These are phyloP conservation scores for Carcina quercana DNA, from an alignment of 2,888 invertebrate species.

Conservation along the genomic window DNA sequence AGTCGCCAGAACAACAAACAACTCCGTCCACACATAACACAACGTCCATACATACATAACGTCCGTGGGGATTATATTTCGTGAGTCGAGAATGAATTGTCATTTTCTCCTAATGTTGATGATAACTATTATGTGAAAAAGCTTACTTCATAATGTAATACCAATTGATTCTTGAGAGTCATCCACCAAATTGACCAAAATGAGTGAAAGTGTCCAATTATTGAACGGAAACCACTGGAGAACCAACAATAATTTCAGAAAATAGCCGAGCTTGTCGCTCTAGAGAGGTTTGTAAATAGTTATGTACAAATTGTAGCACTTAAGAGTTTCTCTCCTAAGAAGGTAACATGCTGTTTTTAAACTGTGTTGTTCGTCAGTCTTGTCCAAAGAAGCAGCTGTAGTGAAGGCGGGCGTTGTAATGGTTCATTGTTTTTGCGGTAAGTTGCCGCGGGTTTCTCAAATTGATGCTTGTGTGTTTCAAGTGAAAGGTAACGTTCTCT, in stretches of 20 bases:
- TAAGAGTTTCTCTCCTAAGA: slow-evolving; percentile 2
- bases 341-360: too few species aligned
- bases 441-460: slow-evolving; percentile 53
- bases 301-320: slow-evolving; percentile 3
- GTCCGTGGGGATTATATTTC: too few species aligned
- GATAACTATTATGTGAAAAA: too few species aligned
- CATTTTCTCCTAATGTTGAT: too few species aligned
- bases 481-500: slow-evolving; percentile 54
- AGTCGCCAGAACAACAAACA: too few species aligned
- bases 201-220: slow-evolving; percentile 23
- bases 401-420: slow-evolving; percentile 38
- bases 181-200: slow-evolving; percentile 17
- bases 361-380: too few species aligned
- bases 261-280: slow-evolving; percentile 2
- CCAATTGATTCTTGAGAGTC: too few species aligned
- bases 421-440: slow-evolving; percentile 58
- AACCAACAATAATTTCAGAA: slow-evolving; percentile 1
- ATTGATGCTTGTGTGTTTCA: slow-evolving; percentile 48
- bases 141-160: too few species aligned
- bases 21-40: too few species aligned
- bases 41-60: too few species aligned
- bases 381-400: background rate
- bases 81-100: too few species aligned
- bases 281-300: slow-evolving; percentile 5
- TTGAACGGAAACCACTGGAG: slow-evolving; percentile 8